Evolutionary conservation across 2,113 vertebrate genomes (phyloP).

Genomic region (Podiceps cristatus): DNA sequence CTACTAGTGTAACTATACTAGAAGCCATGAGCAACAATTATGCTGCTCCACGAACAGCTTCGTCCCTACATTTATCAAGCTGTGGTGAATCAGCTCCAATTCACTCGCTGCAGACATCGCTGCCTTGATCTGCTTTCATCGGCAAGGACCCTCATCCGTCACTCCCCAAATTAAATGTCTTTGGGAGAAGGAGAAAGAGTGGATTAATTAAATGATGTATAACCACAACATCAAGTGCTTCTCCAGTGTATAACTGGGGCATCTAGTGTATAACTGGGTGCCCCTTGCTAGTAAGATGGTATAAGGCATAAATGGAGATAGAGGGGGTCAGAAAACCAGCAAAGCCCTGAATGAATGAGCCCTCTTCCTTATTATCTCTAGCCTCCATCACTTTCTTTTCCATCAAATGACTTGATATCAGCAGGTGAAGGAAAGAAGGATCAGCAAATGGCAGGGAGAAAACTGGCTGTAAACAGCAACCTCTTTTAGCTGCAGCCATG

Average conservation of each 20-base stretch:
- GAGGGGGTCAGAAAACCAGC: neutral
- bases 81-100: neutral
- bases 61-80: neutral
- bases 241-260: neutral
- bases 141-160: neutral
- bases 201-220: neutral
- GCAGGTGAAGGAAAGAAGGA: neutral
- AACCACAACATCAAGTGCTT: neutral
- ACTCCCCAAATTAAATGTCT: neutral
- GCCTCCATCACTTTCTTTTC: neutral
- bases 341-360: neutral
- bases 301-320: neutral
- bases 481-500: neutral
- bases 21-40: neutral
- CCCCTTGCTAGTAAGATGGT: neutral
- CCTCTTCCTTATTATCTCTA: neutral
- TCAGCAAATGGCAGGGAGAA: neutral
- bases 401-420: neutral
- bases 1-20: neutral
- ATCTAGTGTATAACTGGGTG: rapidly evolving
- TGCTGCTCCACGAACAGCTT: neutral
- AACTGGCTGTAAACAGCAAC: neutral
- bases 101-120: neutral
- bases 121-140: neutral
- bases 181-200: neutral